Percentiles rank a stretch among this genome's conserved stretches.
phyloP scores from a whole-genome alignment of 1,140 invertebrate genomes.

The Leptopilina boulardi region DNA sequence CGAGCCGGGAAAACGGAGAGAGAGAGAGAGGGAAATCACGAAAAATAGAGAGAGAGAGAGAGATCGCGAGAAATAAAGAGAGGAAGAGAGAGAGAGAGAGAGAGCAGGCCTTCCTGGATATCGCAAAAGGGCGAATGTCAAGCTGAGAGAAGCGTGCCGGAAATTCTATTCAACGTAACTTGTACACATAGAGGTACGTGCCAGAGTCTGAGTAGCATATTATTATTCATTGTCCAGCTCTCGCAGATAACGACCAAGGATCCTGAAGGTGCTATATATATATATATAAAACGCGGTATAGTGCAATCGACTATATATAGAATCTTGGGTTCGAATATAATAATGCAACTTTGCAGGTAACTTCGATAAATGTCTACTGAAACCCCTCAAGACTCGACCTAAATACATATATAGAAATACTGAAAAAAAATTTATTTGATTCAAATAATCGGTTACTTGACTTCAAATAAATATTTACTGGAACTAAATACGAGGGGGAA shows the following conservation, averaged over 20 bases:
- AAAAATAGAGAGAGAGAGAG: no score
- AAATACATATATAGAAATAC: no score
- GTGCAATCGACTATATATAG: background rate
- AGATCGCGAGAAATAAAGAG: no score
- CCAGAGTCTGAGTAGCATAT: slow-evolving; percentile 29
- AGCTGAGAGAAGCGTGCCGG: slow-evolving; percentile 48
- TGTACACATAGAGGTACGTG: slow-evolving; percentile 14
- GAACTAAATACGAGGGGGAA: no score
- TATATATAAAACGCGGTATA: no score
- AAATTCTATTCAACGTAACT: slow-evolving; percentile 41
- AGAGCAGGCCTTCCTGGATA: background rate
- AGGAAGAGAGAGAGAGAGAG: background rate
- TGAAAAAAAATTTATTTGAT: no score
- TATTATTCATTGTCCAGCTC: slow-evolving; percentile 28
- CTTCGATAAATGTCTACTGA: background rate
- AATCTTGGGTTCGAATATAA: background rate
- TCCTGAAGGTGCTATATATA: background rate
- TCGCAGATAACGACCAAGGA: slow-evolving; percentile 17
- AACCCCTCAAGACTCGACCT: no score
- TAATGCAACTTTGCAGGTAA: background rate
- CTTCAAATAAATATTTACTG: no score
- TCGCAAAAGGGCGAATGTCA: slow-evolving; percentile 28
- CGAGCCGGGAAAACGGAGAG: slow-evolving; percentile 1
- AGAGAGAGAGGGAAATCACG: no score
- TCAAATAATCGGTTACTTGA: no score